These are phyloP conservation scores for Parazoanthus swiftii DNA, from an alignment of 92 coral and sea anemone genomes.

Conservation along the genomic window DNA sequence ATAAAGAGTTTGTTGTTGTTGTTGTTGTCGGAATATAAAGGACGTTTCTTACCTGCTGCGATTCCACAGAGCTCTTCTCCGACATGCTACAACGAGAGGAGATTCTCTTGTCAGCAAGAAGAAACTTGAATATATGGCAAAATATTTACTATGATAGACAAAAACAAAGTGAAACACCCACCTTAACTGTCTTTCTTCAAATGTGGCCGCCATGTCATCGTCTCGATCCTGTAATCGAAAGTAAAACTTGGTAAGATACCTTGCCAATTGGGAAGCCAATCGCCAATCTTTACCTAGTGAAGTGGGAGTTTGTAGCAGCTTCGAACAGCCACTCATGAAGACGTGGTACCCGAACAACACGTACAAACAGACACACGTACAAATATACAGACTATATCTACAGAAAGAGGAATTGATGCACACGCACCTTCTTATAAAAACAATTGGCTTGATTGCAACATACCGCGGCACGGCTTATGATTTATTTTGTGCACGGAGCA, in stretches of 20 bases:
- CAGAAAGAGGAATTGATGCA: no score
- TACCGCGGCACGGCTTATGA: no score
- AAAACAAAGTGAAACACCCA: neutral
- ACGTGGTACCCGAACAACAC: neutral
- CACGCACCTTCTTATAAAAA: neutral
- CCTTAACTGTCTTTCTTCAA: constrained; percentile 86
- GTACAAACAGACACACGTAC: neutral
- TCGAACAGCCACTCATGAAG: no score
- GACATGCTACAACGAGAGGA: constrained; percentile 16
- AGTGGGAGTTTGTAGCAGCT: neutral
- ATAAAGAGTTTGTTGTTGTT: neutral
- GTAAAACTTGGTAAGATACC: neutral
- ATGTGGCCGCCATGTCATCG: constrained; percentile 94
- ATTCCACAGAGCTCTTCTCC: constrained; percentile 47
- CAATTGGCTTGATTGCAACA: no score
- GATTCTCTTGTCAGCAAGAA: neutral
- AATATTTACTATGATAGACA: neutral
- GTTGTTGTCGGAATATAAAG: neutral
- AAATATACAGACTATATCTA: no score
- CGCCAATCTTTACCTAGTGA: neutral
- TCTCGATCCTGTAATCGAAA: constrained; percentile 68
- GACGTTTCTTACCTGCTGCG: constrained; percentile 48
- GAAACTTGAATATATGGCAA: neutral
- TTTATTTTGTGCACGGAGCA: no score
- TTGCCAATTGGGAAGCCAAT: no score